Conservation (phyloP, 1,140 invertebrate genomes). For the Zeugodacus cucurbitae region DNA sequence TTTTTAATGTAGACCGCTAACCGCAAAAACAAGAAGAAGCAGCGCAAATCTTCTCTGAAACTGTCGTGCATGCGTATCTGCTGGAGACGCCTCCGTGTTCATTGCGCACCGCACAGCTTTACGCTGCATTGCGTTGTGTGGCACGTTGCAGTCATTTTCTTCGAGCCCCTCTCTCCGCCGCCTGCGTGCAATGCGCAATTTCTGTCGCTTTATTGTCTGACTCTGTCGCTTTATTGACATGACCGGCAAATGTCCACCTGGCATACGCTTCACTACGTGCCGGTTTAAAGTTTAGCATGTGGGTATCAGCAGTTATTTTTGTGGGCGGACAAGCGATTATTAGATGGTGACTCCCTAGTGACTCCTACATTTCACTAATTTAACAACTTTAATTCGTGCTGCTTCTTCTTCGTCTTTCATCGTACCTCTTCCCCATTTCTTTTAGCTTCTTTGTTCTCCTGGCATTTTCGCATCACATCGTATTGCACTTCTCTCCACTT, state of each 20-base stretch:
- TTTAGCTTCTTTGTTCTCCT: neutral
- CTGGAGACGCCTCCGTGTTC: neutral
- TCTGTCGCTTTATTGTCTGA: neutral
- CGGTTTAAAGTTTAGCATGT: neutral
- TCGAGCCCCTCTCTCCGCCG: neutral
- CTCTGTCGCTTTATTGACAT: neutral
- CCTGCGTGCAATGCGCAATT: neutral
- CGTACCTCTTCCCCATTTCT: neutral
- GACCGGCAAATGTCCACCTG: neutral
- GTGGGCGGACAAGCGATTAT: neutral
- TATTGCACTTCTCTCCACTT: neutral
- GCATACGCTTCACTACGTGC: neutral
- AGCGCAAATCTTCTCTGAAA: neutral
- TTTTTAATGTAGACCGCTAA: neutral
- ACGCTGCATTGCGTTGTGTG: neutral
- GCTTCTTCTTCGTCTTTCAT: neutral
- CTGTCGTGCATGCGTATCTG: neutral
- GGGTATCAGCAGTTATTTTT: neutral
- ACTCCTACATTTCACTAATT: neutral
- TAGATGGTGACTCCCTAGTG: neutral
- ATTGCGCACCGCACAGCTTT: neutral
- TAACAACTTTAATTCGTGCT: neutral
- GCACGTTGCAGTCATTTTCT: neutral
- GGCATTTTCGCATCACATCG: too few relatives aligned
- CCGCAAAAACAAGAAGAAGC: neutral